phyloP scores from a whole-genome alignment of 2,113 vertebrate species.

The Apeltes quadracus region DNA sequence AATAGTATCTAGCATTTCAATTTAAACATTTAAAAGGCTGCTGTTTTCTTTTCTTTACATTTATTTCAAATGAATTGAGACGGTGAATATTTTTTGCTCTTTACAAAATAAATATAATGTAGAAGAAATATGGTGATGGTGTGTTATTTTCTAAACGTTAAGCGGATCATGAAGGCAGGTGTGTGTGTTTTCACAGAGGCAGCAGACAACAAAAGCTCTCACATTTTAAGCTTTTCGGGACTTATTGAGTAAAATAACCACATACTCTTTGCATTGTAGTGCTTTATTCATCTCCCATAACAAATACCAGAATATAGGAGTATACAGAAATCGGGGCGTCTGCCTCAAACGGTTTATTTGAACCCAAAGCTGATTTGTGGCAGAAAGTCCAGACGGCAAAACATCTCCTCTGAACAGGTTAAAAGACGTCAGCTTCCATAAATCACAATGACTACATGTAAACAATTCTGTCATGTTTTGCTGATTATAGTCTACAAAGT shows the following conservation, averaged over 20 bases:
- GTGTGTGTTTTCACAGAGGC: constrained; percentile 50
- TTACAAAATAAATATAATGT: constrained; percentile 33
- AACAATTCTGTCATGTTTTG: neutral
- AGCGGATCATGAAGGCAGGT: neutral
- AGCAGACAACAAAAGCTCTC: neutral
- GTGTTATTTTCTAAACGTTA: neutral
- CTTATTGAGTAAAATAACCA: neutral
- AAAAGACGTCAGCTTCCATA: neutral
- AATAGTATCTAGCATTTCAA: neutral
- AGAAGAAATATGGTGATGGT: neutral
- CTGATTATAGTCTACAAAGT: neutral
- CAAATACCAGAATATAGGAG: neutral
- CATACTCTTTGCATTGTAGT: neutral
- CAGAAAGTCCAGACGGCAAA: neutral
- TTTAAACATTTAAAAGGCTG: neutral
- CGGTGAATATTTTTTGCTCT: neutral
- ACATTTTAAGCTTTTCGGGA: neutral
- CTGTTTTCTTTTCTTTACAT: neutral
- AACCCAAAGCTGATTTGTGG: neutral
- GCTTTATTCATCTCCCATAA: neutral
- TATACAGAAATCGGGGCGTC: neutral
- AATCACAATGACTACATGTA: neutral
- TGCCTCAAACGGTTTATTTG: neutral
- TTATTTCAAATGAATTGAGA: neutral
- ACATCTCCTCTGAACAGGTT: neutral